Evolutionary conservation across 2,888 invertebrate species (phyloP), one percentile per base, ranked within the genome.

Genomic region (Drosophila paucipuncta): DNA sequence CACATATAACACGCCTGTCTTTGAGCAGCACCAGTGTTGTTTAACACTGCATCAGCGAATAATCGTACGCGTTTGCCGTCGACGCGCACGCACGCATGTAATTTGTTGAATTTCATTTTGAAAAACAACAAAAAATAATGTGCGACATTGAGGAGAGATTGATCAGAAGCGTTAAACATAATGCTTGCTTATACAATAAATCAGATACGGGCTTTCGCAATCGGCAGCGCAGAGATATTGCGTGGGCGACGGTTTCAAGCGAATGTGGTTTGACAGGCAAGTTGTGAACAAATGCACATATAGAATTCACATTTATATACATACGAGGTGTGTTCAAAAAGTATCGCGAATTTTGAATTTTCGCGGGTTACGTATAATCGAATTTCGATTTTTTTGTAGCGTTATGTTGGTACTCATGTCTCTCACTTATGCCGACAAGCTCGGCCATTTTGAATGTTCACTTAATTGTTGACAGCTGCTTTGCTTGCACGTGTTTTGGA

Each of bases 171-270:
- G 81, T 85, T 2, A 60, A 68, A 18, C 33, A 31, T 0, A 22
- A 86, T n/a, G 43, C 30, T 1, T 76, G 76, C 11, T 50, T 86
- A 30, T 83, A 76, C 22, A 30, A 69, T 18, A 83, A 57, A 52
- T 28, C 37, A 22, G 25, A 61, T 30, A 18, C 52, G 22, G 64
- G 61, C 16, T 71, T 80, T 49, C 67, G 71, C 10, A 64, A 71
- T 37, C 39, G 54, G 7, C 28, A 16, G 6, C 55, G 39, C 33
- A 55, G 63, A 9, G 49, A 35, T 2, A 62, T 5, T 30, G 76
- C 83, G 1, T 82, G 81, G 84, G 25, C n/a, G 3, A 35, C 3
- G 5, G 63, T 83, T 10, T 49, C 76, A 9, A 35, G 6, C 2
- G 60, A 63, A 4, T 82, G 86, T 58, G 57, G 68, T 4, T 39